Conservation (phyloP, 2,113 vertebrate genomes). For the Aythya baeri region DNA sequence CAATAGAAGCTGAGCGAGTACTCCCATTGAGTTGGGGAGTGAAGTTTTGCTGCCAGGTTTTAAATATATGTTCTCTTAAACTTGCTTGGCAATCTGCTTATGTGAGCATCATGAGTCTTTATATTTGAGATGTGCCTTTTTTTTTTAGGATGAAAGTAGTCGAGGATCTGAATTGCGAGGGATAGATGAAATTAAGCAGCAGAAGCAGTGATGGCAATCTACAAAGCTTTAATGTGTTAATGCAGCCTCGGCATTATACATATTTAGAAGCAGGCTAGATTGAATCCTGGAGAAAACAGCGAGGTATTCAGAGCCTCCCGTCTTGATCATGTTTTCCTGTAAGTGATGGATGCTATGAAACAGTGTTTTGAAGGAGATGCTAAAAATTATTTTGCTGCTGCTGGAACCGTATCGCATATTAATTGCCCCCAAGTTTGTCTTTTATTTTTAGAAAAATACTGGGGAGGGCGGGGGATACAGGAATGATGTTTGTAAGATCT, state of each 20-base stretch:
- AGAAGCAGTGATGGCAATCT: constrained; percentile 8
- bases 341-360: background rate
- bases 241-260: background rate
- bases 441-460: background rate
- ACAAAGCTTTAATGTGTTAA: constrained; percentile 20
- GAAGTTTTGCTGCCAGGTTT: constrained; percentile 8
- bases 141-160: background rate
- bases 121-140: background rate
- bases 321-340: background rate
- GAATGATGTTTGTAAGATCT: background rate
- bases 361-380: background rate
- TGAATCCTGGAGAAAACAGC: background rate
- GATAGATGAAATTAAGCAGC: constrained; percentile 15
- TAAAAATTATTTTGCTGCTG: background rate
- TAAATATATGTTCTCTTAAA: constrained; percentile 3
- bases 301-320: background rate
- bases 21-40: background rate
- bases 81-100: background rate
- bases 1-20: background rate
- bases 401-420: background rate
- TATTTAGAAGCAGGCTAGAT: background rate
- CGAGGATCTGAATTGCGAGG: constrained; percentile 7
- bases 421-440: background rate
- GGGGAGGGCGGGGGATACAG: background rate
- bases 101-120: background rate